Conservation (phyloP, 2,888 invertebrate species). For the Psylliodes chrysocephalus region DNA sequence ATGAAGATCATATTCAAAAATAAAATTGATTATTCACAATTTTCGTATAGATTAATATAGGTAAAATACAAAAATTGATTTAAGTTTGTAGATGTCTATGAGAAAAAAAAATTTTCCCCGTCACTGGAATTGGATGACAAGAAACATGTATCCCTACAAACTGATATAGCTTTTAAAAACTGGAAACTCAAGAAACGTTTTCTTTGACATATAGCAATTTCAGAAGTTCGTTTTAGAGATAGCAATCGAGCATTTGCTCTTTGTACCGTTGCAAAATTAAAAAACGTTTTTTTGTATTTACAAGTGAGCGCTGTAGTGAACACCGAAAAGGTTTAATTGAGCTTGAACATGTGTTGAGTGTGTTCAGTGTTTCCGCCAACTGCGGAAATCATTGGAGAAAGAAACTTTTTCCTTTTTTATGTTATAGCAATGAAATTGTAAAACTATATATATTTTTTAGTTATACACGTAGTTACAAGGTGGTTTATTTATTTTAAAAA, state of each 20-base stretch:
- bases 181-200: constrained; percentile 6
- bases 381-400: too few relatives aligned
- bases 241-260: constrained; percentile 35
- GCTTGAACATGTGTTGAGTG: constrained; percentile 33
- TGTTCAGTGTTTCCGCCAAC: constrained; percentile 29
- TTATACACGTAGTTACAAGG: too few relatives aligned
- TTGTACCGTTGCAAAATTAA: constrained; percentile 38
- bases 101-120: neutral
- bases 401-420: too few relatives aligned
- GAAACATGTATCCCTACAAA: constrained; percentile 2
- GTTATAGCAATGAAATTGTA: too few relatives aligned
- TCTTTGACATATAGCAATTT: constrained; percentile 10
- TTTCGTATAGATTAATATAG: too few relatives aligned
- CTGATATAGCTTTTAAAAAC: neutral
- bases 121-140: neutral
- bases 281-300: constrained; percentile 43
- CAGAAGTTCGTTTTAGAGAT: constrained; percentile 16
- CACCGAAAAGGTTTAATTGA: constrained; percentile 40
- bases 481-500: too few relatives aligned
- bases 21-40: neutral
- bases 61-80: too few relatives aligned
- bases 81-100: neutral
- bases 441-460: too few relatives aligned
- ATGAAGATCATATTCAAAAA: neutral
- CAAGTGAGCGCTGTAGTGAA: constrained; percentile 40